Conservation (phyloP, 2,888 invertebrate genomes). For the Pachycephus smyrnensis region DNA sequence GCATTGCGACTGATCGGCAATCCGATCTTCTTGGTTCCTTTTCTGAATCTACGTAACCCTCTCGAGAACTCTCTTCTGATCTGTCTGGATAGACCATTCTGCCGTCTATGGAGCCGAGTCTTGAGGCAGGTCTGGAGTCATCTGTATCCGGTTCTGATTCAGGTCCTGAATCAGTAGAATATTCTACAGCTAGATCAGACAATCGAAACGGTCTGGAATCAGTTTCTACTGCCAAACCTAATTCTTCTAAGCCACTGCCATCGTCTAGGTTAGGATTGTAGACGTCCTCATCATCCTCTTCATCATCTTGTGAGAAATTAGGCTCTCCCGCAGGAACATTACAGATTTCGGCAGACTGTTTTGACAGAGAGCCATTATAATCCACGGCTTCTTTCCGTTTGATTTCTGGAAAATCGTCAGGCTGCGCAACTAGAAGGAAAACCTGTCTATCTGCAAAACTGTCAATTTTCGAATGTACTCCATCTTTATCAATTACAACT, state of each 20-base stretch:
- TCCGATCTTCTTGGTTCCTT: not conserved
- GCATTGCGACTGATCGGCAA: conserved; percentile 2
- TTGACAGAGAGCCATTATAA: conserved; percentile 2
- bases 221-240: conserved; percentile 24
- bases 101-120: conserved; percentile 54
- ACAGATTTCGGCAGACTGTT: not conserved
- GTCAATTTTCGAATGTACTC: conserved; percentile 62
- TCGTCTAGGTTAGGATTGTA: conserved; percentile 43
- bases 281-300: conserved; percentile 32
- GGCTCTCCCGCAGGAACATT: not conserved
- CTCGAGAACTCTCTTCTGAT: conserved; percentile 52
- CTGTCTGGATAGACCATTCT: conserved; percentile 49
- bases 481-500: conserved; percentile 67
- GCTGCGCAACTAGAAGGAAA: conserved; percentile 71
- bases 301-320: conserved; percentile 26
- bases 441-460: conserved; percentile 69
- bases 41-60: conserved; percentile 26
- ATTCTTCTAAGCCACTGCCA: conserved; percentile 21
- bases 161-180: conserved; percentile 61
- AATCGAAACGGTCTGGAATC: conserved; percentile 51
- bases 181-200: conserved; percentile 58
- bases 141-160: conserved; percentile 61
- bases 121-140: conserved; percentile 57
- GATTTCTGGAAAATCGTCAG: conserved; percentile 69
- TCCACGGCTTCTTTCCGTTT: conserved; percentile 50